Evolutionary conservation across 2,797 vertebrate genomes (phyloP).

Genomic region (Artibeus jamaicensis): DNA sequence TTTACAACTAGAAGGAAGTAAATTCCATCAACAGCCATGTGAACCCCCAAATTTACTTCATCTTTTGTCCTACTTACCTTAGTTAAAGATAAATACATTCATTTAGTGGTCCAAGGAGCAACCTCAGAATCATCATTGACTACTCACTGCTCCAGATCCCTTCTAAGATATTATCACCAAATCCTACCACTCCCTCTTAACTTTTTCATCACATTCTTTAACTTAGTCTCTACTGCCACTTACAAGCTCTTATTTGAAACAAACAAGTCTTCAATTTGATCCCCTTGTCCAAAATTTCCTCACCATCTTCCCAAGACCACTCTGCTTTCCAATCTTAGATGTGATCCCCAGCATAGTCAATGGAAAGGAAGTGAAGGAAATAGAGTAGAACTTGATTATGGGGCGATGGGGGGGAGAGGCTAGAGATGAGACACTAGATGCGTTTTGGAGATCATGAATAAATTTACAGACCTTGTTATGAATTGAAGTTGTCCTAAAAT

Average conservation of each 20-base stretch:
- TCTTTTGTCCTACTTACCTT: not conserved
- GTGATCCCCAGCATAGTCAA: not conserved
- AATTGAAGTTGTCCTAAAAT: not conserved
- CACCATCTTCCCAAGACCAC: fast-evolving
- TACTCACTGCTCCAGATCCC: not conserved
- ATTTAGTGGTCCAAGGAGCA: not conserved
- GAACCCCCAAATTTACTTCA: not conserved
- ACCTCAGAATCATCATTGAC: not conserved
- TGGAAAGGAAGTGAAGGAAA: not conserved
- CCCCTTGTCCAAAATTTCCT: not conserved
- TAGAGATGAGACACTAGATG: not conserved
- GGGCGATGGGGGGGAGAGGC: not conserved
- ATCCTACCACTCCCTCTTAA: not conserved
- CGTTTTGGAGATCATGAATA: fast-evolving
- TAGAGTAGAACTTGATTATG: not conserved
- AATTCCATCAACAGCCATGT: not conserved
- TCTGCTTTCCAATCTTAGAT: not conserved
- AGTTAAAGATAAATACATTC: not conserved
- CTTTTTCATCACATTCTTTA: not conserved
- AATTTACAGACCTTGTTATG: not conserved
- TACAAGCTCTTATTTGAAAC: not conserved
- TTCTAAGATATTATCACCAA: not conserved
- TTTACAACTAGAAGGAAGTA: not conserved
- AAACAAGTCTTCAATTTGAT: not conserved
- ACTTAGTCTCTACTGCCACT: not conserved